Base-by-base conservation (phyloP, 1,140 invertebrate species). In the Pinna nobilis region DNA sequence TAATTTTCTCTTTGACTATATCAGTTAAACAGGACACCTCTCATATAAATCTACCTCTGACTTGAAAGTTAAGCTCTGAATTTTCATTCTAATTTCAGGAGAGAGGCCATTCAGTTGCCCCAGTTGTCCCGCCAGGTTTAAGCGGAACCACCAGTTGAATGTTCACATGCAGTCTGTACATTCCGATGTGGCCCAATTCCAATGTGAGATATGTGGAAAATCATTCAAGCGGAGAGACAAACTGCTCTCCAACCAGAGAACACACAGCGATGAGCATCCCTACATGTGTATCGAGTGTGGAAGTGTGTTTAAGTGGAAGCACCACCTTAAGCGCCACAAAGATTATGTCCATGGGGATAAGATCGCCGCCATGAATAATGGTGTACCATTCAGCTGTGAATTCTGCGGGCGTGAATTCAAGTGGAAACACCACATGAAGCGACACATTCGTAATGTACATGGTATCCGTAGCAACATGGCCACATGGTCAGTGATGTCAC, bases 281-380 rank as follows among this genome's bases (percentile, higher is more conserved):
- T 63, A 37, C 59, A 63, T 63, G 59, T 63, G 59, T 37, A 63
- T 37, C 3, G 59, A 63, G 23, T 63, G 59, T 13, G 59, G 59
- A 3, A 63, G 39, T 25, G 59, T 63, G 23, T 63, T 63, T 37
- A 63, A 63, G 37, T 63, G 59, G 59, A 63, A 63, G 18, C 59
- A 63, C 39, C 59, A 63, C 59, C 35, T 63, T 15, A 63, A 63
- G 13, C 59, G 59, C 0, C 59, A 63, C 25, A 63, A 25, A 44
- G 39, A 41, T 13, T 41, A 39, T 2, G 59, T 63, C n/a, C 59
- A 63, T 30, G 35, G 23, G 0, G 39, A 63, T 23, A 63, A 41
- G 28, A n/a, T n/a, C n/a, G 39, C 35, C 1, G 18, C n/a, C 4
- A 32, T 41, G 11, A 15, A 37, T 4, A 41, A 39, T 23, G 39